These are phyloP conservation scores for Amblyraja radiata DNA, from an alignment of 2,797 vertebrate genomes.

Conservation along the genomic window DNA sequence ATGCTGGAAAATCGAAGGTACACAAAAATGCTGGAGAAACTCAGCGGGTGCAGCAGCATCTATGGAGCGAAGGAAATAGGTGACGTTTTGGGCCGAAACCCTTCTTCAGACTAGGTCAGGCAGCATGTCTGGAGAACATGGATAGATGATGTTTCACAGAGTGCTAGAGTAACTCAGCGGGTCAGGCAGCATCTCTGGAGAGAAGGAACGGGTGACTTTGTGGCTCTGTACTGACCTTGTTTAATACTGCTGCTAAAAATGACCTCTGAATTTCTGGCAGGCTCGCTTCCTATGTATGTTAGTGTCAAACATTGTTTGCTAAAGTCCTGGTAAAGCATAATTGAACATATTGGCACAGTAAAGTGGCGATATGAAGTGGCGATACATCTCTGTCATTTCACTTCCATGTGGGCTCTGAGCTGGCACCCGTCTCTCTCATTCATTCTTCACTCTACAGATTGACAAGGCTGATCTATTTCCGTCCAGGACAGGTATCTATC, in stretches of 20 bases:
- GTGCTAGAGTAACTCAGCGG: no score
- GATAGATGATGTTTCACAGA: no score
- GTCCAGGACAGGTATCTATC: neutral
- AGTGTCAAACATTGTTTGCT: neutral
- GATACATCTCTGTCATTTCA: neutral
- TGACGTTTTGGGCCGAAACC: no score
- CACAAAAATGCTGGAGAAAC: no score
- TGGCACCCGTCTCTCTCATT: neutral
- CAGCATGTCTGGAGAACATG: no score
- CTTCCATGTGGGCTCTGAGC: no score
- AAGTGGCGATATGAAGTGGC: neutral
- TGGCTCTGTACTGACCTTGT: neutral
- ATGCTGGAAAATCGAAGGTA: no score
- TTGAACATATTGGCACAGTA: neutral
- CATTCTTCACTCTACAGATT: neutral
- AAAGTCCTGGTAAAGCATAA: neutral
- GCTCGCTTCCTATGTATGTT: neutral
- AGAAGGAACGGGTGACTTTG: no score
- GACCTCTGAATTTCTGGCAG: neutral
- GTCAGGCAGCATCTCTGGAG: no score
- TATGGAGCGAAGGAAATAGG: no score
- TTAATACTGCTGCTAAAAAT: neutral
- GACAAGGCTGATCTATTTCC: neutral
- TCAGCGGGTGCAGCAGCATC: no score
- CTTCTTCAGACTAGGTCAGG: no score